Percentiles rank a stretch among this genome's conserved stretches.
Evolutionary conservation across 2,888 invertebrate genomes (phyloP).

Genomic region (Kuschelorhynchus macadamiae): DNA sequence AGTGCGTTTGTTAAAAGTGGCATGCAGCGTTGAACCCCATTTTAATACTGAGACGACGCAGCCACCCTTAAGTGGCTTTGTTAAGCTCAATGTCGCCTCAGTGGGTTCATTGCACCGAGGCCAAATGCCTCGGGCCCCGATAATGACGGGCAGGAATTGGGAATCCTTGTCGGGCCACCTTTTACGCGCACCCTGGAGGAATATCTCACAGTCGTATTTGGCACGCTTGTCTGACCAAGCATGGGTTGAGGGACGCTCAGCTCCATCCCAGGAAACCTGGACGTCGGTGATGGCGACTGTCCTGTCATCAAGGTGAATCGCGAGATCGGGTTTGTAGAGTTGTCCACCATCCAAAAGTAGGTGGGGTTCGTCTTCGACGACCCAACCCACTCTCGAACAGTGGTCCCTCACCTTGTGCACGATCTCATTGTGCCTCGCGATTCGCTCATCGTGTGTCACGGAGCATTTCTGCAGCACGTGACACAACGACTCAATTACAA

Average conservation of each 20-base stretch:
- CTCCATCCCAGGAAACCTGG: constrained; percentile 31
- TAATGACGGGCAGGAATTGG: constrained; percentile 45
- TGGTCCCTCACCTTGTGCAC: constrained; percentile 25
- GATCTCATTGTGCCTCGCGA: constrained; percentile 50
- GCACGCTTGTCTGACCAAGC: constrained; percentile 31
- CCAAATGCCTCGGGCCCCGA: constrained; percentile 56
- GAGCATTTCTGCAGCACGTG: constrained; percentile 47
- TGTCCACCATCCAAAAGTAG: constrained; percentile 34
- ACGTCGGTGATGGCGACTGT: constrained; percentile 32
- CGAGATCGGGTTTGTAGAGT: constrained; percentile 50
- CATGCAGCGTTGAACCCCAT: constrained; percentile 45
- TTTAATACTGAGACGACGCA: constrained; percentile 41
- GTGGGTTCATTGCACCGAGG: constrained; percentile 39
- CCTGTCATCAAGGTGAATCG: constrained; percentile 1
- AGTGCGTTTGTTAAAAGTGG: constrained; percentile 26
- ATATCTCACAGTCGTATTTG: constrained; percentile 37
- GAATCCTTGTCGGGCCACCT: constrained; percentile 44
- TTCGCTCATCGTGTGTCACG: constrained; percentile 10
- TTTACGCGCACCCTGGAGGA: constrained; percentile 45
- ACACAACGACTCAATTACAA: constrained; percentile 42
- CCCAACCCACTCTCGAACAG: constrained; percentile 11
- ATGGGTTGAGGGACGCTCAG: background rate
- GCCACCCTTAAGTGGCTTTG: constrained; percentile 18
- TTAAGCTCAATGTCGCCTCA: constrained; percentile 26
- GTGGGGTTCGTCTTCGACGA: constrained; percentile 37